Percentiles rank a stretch among this genome's conserved stretches.
These are phyloP conservation scores for Cotesia vestalis DNA, from an alignment of 1,140 invertebrate species.

Conservation along the genomic window DNA sequence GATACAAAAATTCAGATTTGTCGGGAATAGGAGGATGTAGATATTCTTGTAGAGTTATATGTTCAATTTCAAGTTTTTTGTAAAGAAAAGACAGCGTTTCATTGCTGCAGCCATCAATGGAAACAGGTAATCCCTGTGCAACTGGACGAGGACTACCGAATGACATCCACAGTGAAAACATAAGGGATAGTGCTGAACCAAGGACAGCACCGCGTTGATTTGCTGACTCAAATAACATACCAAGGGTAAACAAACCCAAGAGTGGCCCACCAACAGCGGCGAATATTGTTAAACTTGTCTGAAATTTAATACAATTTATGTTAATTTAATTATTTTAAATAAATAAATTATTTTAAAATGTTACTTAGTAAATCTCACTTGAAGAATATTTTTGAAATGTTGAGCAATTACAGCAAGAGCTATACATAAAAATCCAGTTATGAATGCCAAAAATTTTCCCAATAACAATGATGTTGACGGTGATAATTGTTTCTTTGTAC, in stretches of 20 bases:
- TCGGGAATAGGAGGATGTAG: not conserved
- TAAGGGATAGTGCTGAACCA: constrained; percentile 73
- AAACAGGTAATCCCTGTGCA: constrained; percentile 37
- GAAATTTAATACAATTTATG: constrained; percentile 39
- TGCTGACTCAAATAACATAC: constrained; percentile 74
- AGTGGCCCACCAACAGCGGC: constrained; percentile 83
- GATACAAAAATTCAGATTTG: constrained; percentile 49
- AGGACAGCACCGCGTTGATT: constrained; percentile 76
- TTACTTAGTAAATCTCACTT: constrained; percentile 41
- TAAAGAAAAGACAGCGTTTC: not conserved
- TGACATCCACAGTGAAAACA: constrained; percentile 83
- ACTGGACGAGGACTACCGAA: constrained; percentile 82
- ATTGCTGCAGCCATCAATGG: constrained; percentile 41
- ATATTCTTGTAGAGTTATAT: too few species aligned
- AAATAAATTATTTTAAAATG: not conserved
- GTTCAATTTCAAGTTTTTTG: too few species aligned
- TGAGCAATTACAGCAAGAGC: constrained; percentile 79
- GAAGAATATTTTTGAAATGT: constrained; percentile 75
- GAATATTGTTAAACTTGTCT: constrained; percentile 81
- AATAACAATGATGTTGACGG: constrained; percentile 55
- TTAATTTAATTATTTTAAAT: constrained; percentile 13
- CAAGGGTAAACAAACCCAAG: constrained; percentile 80
- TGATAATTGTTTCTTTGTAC: constrained; percentile 44
- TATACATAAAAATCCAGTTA: constrained; percentile 76
- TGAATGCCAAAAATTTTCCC: constrained; percentile 73